Conservation (phyloP, 1,140 invertebrate species). For the Dreissena polymorpha region DNA sequence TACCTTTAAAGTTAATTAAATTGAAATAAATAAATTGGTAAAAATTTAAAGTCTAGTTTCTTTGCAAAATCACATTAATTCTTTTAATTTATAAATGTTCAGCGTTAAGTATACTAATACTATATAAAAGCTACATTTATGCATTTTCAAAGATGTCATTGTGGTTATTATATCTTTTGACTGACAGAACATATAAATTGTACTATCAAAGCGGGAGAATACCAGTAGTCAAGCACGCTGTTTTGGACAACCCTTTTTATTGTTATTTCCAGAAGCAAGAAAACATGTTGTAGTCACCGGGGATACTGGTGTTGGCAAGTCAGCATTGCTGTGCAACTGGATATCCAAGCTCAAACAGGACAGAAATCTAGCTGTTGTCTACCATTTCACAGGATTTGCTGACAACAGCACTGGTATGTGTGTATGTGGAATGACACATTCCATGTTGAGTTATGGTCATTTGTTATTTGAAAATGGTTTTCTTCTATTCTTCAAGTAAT, state of each 20-base stretch:
- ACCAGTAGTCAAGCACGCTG: no score
- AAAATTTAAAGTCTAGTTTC: no score
- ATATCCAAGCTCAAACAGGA: constrained; percentile 50
- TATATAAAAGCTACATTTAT: no score
- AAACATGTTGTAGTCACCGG: constrained; percentile 57
- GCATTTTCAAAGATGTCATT: no score
- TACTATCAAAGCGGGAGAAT: no score
- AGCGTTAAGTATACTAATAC: no score
- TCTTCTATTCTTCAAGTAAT: neutral
- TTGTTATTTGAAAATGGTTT: neutral
- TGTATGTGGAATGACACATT: neutral
- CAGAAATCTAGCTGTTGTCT: constrained; percentile 43
- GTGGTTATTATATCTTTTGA: no score
- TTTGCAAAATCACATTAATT: no score
- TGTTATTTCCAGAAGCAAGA: constrained; percentile 19
- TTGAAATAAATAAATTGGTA: no score
- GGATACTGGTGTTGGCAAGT: constrained; percentile 65
- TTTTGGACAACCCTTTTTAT: neutral
- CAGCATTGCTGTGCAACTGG: constrained; percentile 68
- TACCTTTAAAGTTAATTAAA: no score
- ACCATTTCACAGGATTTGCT: constrained; percentile 67
- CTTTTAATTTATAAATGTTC: no score
- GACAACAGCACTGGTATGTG: constrained; percentile 60
- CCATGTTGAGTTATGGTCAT: neutral
- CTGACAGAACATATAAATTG: no score